Evolutionary conservation across 1,140 invertebrate genomes (phyloP).

Genomic region (Lineus longissimus): DNA sequence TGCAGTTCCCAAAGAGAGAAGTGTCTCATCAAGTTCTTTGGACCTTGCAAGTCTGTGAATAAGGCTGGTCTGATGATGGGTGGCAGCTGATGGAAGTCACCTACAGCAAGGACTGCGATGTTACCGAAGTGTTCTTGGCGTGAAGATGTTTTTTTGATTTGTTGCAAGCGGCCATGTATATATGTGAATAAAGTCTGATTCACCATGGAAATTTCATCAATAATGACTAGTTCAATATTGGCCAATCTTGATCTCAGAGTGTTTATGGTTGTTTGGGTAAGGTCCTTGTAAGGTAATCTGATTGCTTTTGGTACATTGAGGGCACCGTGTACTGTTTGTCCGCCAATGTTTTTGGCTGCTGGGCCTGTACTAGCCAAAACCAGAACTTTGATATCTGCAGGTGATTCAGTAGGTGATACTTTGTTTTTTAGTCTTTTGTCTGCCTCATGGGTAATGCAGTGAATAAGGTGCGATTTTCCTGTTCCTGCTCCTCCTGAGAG

Average conservation of each 20-base stretch:
- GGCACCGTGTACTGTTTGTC: constrained; percentile 16
- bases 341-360: constrained; percentile 21
- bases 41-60: neutral
- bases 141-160: constrained; percentile 7
- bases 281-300: constrained; percentile 1
- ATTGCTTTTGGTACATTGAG: constrained; percentile 7
- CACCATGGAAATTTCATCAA: constrained; percentile 25
- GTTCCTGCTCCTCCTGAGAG: constrained; percentile 24
- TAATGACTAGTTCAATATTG: constrained; percentile 15
- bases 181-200: constrained; percentile 18
- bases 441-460: constrained; percentile 15
- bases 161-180: constrained; percentile 12
- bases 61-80: neutral
- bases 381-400: constrained; percentile 15
- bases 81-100: constrained; percentile 6
- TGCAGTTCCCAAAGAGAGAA: constrained; percentile 4
- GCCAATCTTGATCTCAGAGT: constrained; percentile 11
- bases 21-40: constrained; percentile 4
- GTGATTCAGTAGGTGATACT: constrained; percentile 5
- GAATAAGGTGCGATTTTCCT: constrained; percentile 23
- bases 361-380: constrained; percentile 21
- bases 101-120: neutral
- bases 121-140: neutral
- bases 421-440: constrained; percentile 13
- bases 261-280: constrained; percentile 14